These are phyloP conservation scores for Thera obeliscata DNA, from an alignment of 2,888 invertebrate species.

Conservation along the genomic window DNA sequence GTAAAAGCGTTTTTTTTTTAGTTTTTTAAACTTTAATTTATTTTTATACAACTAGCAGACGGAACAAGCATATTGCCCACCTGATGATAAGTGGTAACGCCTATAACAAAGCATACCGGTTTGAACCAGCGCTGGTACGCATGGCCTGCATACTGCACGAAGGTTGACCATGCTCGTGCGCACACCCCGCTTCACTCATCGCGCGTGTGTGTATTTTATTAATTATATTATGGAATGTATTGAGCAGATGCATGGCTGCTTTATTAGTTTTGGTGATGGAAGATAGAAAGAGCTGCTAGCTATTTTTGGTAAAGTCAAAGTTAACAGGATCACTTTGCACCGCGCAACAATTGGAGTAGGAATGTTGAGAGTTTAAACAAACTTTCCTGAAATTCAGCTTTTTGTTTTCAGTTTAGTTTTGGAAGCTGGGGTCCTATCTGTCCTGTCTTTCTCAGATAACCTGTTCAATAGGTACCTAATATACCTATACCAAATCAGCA, in stretches of 20 bases:
- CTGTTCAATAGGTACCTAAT: no score
- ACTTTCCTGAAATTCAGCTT: no score
- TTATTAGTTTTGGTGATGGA: slow-evolving; percentile 25
- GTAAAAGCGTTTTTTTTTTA: no score
- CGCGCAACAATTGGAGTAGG: background rate
- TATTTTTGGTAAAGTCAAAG: background rate
- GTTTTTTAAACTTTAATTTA: no score
- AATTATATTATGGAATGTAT: slow-evolving; percentile 39
- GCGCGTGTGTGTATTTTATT: slow-evolving; percentile 51
- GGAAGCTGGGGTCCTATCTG: no score
- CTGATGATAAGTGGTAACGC: no score
- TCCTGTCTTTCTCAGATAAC: no score
- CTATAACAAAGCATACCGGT: background rate
- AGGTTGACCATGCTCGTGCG: slow-evolving; percentile 54
- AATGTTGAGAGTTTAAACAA: no score
- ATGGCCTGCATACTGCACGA: background rate
- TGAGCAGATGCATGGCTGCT: slow-evolving; percentile 26
- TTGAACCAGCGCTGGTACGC: background rate
- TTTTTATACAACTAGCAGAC: no score
- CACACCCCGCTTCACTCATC: slow-evolving; percentile 60
- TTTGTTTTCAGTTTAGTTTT: no score
- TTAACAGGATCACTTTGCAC: background rate
- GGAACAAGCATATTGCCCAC: no score
- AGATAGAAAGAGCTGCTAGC: slow-evolving; percentile 9
- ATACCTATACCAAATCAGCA: no score